Base-by-base conservation (phyloP, 2,113 vertebrate genomes). In the Sylvietta virens region DNA sequence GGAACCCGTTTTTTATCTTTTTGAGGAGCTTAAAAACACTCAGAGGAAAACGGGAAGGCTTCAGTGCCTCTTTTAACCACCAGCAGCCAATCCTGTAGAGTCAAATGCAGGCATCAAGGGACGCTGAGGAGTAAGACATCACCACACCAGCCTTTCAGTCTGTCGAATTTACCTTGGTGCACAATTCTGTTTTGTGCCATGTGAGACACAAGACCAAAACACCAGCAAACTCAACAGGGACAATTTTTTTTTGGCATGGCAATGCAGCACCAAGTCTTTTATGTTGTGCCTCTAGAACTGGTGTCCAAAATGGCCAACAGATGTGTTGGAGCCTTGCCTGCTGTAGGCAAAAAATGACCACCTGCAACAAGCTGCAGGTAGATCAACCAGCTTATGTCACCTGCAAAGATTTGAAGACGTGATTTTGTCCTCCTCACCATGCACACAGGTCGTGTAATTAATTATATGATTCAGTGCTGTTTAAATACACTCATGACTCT, bases 301-400 rank as follows among this genome's bases (percentile, higher is more conserved):
- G 0, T 17, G 39, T 42, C 64, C 48, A n/a, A 45, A 72, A 18
- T 4, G 16, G 53, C 35, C 26, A 42, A 15, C 6, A 22, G 2
- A 0, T 53, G 31, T 31, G 6, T 4, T 13, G n/a, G n/a, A 74
- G 30, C 39, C 15, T 37, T 26, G 21, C 0, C 1, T 28, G 28
- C 48, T 28, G 44, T 22, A 78, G 62, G 47, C 15, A 61, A 91
- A 73, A 0, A 2, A 28, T 17, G 20, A 74, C 12, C 56, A 31
- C n/a, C 48, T 44, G 12, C 56, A 67, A 30, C 10, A 42, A 61
- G 45, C 58, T 53, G 27, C n/a, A 86, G 47, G 37, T 42, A 44
- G 51, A 83, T 54, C 17, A 71, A 58, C 39, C 51, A 47, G 26
- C 51, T 62, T 24, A 31, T 9, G 12, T 28, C 67, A 86, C n/a